Evolutionary conservation across 2,113 vertebrate species (phyloP).

Genomic region (Equus quagga): DNA sequence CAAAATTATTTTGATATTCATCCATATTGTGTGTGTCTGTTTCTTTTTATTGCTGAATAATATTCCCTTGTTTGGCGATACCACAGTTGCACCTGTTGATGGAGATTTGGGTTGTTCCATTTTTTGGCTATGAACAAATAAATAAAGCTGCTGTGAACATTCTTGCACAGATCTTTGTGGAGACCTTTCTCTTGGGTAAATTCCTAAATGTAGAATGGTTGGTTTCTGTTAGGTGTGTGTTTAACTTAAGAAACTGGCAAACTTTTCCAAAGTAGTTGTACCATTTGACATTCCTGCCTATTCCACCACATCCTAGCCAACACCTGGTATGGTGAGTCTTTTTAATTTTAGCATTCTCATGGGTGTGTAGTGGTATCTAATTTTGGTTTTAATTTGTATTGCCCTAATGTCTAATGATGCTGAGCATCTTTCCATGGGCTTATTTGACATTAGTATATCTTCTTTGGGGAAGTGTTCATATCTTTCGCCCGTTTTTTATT

Average conservation of each 20-base stretch:
- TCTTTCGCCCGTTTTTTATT: background rate
- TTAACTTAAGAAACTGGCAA: background rate
- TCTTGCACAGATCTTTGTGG: background rate
- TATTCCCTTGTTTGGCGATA: background rate
- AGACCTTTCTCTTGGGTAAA: background rate
- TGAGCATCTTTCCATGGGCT: background rate
- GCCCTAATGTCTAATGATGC: background rate
- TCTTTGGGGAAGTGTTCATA: background rate
- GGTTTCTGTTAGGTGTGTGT: background rate
- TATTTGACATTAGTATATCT: background rate
- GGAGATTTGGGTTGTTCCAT: background rate
- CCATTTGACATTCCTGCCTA: too few species aligned
- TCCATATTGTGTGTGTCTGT: background rate
- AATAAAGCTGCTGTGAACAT: background rate
- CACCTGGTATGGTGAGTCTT: background rate
- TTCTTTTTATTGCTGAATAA: background rate
- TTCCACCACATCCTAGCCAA: too few species aligned
- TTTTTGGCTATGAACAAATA: background rate
- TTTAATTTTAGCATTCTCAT: too few species aligned
- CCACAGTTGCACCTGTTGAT: background rate
- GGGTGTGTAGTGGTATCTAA: background rate
- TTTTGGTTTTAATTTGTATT: background rate
- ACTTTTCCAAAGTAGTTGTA: background rate
- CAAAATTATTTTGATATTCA: background rate
- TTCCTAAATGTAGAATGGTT: background rate